phyloP scores from a whole-genome alignment of 2,797 vertebrate genomes.

The Rallus crepitans region DNA sequence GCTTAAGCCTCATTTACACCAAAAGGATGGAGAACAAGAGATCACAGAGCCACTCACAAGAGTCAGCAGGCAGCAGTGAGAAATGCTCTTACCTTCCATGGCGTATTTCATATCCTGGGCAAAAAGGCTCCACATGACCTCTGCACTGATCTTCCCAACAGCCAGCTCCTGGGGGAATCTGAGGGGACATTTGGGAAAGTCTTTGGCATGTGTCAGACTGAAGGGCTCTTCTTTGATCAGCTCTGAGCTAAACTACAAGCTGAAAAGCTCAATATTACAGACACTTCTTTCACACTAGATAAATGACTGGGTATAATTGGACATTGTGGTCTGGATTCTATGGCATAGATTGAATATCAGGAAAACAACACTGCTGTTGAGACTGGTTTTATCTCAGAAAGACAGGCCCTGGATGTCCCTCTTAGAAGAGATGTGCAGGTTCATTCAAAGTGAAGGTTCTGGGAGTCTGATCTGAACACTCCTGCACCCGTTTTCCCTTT shows the following conservation, averaged over 20 bases:
- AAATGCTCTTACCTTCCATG: conserved; percentile 89
- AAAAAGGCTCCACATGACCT: conserved; percentile 99
- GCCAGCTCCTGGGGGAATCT: conserved; percentile 98
- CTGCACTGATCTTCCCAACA: conserved; percentile 96
- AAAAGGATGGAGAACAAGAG: not conserved
- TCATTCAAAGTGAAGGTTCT: not conserved
- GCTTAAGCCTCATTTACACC: not conserved
- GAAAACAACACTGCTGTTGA: not conserved
- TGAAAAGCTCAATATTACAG: conserved; percentile 22
- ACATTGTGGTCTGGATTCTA: not conserved
- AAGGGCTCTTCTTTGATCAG: not conserved
- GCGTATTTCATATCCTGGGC: conserved; percentile 98
- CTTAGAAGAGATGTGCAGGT: not conserved
- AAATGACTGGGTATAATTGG: not conserved
- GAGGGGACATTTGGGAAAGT: conserved; percentile 21
- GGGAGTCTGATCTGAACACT: not conserved
- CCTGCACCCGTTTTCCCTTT: not conserved
- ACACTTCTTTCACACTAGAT: not conserved
- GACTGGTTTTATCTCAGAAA: not conserved
- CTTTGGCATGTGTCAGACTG: not conserved
- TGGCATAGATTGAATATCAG: not conserved
- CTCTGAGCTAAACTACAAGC: not conserved
- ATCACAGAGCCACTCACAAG: not conserved
- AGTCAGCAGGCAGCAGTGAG: not conserved
- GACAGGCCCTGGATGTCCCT: not conserved